Conservation (phyloP, 2,888 invertebrate genomes). For the Choreutis nemorana region DNA sequence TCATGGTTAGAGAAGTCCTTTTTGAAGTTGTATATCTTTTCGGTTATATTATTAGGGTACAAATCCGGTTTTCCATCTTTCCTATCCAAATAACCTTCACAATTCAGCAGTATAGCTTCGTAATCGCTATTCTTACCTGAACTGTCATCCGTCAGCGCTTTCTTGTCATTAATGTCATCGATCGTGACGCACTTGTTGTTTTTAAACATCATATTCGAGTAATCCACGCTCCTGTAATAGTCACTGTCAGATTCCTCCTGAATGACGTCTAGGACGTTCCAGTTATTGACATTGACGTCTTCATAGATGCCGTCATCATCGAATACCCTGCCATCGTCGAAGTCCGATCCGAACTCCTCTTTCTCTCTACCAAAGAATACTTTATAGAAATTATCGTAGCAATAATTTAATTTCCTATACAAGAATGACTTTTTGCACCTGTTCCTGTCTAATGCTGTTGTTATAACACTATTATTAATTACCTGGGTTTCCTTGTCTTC, state of each 20-base stretch:
- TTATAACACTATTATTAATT: slow-evolving; percentile 18
- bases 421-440: slow-evolving; percentile 37
- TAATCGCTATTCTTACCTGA: slow-evolving; percentile 17
- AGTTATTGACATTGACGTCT: slow-evolving; percentile 39
- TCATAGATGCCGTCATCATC: slow-evolving; percentile 45
- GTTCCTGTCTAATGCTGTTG: slow-evolving; percentile 5
- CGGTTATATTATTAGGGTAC: slow-evolving; percentile 38
- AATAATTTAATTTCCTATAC: slow-evolving; percentile 55
- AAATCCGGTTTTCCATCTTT: slow-evolving; percentile 23
- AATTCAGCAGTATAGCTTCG: slow-evolving; percentile 31
- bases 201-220: slow-evolving; percentile 34
- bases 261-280: slow-evolving; percentile 45
- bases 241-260: slow-evolving; percentile 59
- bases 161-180: slow-evolving; percentile 18
- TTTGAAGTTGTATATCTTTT: slow-evolving; percentile 53
- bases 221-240: slow-evolving; percentile 53
- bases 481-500: slow-evolving; percentile 81
- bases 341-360: slow-evolving; percentile 32
- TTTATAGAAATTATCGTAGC: slow-evolving; percentile 57
- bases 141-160: slow-evolving; percentile 14
- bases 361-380: slow-evolving; percentile 42
- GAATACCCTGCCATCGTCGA: slow-evolving; percentile 15
- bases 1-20: slow-evolving; percentile 49
- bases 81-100: slow-evolving; percentile 20
- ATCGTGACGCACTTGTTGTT: slow-evolving; percentile 13